phyloP scores from a whole-genome alignment of 2,113 vertebrate species.

The Brachyhypopomus gauderio region DNA sequence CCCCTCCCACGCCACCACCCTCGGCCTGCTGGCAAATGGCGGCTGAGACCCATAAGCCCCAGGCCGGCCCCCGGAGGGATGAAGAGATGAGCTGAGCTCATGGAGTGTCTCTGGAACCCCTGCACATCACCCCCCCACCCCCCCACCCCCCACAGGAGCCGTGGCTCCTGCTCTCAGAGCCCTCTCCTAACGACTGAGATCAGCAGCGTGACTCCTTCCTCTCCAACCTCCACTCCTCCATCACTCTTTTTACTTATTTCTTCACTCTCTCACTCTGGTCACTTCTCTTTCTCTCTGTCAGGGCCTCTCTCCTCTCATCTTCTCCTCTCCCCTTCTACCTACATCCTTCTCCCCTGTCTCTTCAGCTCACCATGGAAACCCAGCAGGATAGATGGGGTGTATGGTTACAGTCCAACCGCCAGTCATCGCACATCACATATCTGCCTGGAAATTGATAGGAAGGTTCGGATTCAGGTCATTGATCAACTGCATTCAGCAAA shows the following conservation, averaged over 20 bases:
- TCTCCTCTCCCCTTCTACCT: background rate
- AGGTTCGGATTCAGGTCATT: slow-evolving; percentile 61
- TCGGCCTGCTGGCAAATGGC: slow-evolving; percentile 1
- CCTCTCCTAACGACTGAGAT: background rate
- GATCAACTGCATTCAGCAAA: slow-evolving; percentile 65
- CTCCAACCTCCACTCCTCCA: background rate
- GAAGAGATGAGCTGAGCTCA: slow-evolving; percentile 35
- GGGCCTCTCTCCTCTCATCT: background rate
- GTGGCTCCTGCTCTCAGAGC: background rate
- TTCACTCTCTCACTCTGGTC: background rate
- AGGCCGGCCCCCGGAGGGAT: slow-evolving; percentile 28
- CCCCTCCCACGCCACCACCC: background rate
- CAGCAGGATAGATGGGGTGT: background rate
- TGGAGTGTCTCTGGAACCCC: slow-evolving; percentile 13
- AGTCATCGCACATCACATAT: slow-evolving; percentile 51
- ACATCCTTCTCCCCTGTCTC: background rate
- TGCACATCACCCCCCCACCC: background rate
- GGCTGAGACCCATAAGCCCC: background rate
- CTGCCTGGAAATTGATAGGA: slow-evolving; percentile 60
- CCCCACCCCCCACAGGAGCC: background rate
- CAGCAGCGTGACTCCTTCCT: background rate
- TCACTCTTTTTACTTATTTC: background rate
- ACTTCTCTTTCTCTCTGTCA: background rate
- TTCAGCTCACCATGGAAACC: slow-evolving; percentile 26
- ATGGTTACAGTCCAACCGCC: slow-evolving; percentile 2